A percentile compares a stretch with the other conserved stretches of the same genome.
These are phyloP conservation scores for Aphelocoma californica DNA, from an alignment of 2,797 vertebrate species.

Conservation along the genomic window DNA sequence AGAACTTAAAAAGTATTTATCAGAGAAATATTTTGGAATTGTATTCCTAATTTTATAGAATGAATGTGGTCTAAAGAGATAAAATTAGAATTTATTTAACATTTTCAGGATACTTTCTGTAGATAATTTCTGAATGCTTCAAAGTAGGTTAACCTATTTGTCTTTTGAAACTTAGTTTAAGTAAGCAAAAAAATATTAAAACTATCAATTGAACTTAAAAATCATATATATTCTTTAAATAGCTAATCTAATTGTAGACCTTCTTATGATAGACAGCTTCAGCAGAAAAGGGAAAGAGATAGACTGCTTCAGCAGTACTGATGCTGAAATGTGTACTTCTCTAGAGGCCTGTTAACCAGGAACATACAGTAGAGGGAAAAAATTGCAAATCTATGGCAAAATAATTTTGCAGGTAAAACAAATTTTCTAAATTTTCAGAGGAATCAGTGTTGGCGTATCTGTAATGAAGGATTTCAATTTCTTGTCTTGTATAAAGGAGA, in stretches of 20 bases:
- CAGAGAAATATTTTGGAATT: not conserved
- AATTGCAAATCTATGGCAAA: not conserved
- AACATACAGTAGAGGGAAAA: not conserved
- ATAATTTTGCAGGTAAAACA: conserved; percentile 14
- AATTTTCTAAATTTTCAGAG: not conserved
- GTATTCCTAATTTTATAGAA: not conserved
- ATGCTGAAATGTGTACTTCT: not conserved
- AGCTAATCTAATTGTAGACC: not conserved
- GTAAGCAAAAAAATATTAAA: not conserved
- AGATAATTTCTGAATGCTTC: not conserved
- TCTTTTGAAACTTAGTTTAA: not conserved
- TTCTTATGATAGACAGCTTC: not conserved
- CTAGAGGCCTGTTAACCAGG: conserved; percentile 16
- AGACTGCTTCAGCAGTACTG: not conserved
- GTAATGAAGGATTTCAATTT: not conserved
- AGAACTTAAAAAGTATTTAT: not conserved
- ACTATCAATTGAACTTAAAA: not conserved
- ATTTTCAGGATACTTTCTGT: not conserved
- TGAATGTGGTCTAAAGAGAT: not conserved
- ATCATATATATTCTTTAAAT: not conserved
- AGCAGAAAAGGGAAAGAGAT: not conserved
- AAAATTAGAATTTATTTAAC: not conserved
- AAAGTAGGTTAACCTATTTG: not conserved
- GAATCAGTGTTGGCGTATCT: not conserved
- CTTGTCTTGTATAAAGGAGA: not conserved